Evolutionary conservation across 2,888 invertebrate genomes (phyloP).

Genomic region (Adelognathus sp.): DNA sequence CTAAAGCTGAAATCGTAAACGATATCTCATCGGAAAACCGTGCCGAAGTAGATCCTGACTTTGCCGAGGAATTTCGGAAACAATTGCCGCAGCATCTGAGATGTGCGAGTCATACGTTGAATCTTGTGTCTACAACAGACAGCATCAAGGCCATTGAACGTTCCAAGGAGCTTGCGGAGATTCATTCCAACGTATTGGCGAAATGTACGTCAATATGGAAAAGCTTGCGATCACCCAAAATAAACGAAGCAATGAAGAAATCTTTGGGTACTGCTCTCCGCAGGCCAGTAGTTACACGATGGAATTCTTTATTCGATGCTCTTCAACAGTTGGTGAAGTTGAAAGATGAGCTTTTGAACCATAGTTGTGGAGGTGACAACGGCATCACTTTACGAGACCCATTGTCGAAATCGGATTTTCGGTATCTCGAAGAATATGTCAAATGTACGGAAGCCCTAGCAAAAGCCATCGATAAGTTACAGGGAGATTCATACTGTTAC

Average conservation of each 20-base stretch:
- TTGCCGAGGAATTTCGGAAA: neutral
- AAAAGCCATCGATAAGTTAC: conserved; percentile 1
- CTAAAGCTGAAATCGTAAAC: too few relatives aligned
- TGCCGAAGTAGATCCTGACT: neutral
- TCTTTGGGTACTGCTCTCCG: too few relatives aligned
- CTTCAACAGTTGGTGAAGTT: neutral
- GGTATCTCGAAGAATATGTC: conserved; percentile 17
- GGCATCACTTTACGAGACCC: neutral
- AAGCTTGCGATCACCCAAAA: conserved; percentile 3
- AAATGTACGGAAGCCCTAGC: conserved; percentile 12
- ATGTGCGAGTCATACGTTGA: conserved; percentile 34
- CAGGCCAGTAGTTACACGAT: neutral
- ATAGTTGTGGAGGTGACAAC: neutral
- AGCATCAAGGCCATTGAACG: neutral
- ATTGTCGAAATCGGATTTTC: neutral
- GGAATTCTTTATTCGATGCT: neutral
- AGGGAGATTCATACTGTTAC: conserved; percentile 6
- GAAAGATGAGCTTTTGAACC: neutral
- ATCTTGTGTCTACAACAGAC: conserved; percentile 34
- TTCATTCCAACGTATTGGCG: neutral
- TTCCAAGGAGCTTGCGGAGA: neutral
- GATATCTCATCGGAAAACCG: neutral
- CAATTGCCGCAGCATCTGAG: conserved; percentile 29
- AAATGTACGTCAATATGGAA: neutral
- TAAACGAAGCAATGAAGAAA: neutral